Evolutionary conservation across 1,140 invertebrate genomes (phyloP).

Genomic region (Brachionus plicatilis): DNA sequence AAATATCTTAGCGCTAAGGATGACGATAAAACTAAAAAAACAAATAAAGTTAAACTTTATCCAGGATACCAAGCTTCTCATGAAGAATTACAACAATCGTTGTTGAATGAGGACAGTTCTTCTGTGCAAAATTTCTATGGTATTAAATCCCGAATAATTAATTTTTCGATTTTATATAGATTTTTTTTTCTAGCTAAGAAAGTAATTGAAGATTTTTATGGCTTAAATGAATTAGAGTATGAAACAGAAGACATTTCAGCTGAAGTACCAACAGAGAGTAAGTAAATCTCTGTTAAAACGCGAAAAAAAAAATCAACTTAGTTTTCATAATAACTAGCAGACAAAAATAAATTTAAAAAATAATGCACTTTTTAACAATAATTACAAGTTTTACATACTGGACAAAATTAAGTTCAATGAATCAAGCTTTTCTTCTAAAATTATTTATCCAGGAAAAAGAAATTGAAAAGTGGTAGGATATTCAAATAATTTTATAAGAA

Average conservation of each 20-base stretch:
- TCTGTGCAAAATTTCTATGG: not conserved
- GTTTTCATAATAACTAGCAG: too few relatives aligned
- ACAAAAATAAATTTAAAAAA: too few relatives aligned
- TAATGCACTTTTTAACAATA: too few relatives aligned
- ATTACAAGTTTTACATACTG: too few relatives aligned
- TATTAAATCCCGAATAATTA: not conserved
- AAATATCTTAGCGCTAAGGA: not conserved
- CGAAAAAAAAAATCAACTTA: not conserved
- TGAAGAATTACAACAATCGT: constrained; percentile 28
- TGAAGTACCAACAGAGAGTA: not conserved
- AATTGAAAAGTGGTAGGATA: too few relatives aligned
- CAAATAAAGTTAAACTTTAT: constrained; percentile 33
- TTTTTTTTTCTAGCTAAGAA: constrained; percentile 1
- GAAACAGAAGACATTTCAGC: not conserved
- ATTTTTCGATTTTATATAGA: not conserved
- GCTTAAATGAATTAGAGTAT: constrained; percentile 20
- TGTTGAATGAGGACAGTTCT: not conserved
- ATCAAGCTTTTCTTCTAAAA: too few relatives aligned
- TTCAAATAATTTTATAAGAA: too few relatives aligned
- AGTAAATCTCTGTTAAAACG: not conserved
- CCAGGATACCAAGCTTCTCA: constrained; percentile 9
- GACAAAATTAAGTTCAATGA: too few relatives aligned
- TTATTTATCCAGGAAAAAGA: too few relatives aligned
- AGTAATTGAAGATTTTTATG: constrained; percentile 39
- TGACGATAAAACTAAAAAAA: not conserved